These are phyloP conservation scores for Atta cephalotes DNA, from an alignment of 1,140 invertebrate species.

Conservation along the genomic window DNA sequence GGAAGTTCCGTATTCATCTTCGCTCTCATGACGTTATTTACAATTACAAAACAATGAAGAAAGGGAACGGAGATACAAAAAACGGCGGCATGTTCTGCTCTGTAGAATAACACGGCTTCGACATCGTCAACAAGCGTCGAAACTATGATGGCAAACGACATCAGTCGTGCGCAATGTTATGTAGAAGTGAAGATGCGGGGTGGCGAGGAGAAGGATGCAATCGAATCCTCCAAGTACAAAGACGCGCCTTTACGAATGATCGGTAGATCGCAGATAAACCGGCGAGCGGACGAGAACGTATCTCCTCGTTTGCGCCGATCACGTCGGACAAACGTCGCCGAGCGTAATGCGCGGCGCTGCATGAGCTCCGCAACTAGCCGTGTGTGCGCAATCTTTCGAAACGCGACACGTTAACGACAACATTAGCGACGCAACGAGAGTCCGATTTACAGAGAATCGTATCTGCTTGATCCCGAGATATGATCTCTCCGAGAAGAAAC, in stretches of 20 bases:
- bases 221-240: slow-evolving; percentile 35
- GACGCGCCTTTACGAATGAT: slow-evolving; percentile 69
- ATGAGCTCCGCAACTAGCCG: slow-evolving; percentile 14
- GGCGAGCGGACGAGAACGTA: slow-evolving; percentile 76
- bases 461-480: slow-evolving; percentile 53
- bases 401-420: slow-evolving; percentile 65
- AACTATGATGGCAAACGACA: slow-evolving; percentile 50
- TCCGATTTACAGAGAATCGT: slow-evolving; percentile 52
- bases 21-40: not conserved
- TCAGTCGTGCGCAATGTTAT: slow-evolving; percentile 35
- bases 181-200: not conserved
- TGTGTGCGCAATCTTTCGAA: slow-evolving; percentile 58
- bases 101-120: slow-evolving; percentile 29
- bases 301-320: slow-evolving; percentile 82
- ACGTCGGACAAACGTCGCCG: slow-evolving; percentile 75
- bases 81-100: slow-evolving; percentile 40
- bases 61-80: not conserved
- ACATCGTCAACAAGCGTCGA: slow-evolving; percentile 45
- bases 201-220: slow-evolving; percentile 45
- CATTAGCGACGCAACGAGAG: slow-evolving; percentile 66
- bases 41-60: slow-evolving; percentile 13
- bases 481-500: slow-evolving; percentile 1
- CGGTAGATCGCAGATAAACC: slow-evolving; percentile 80
- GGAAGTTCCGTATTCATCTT: not conserved
- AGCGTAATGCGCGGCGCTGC: slow-evolving; percentile 68